phyloP scores from a whole-genome alignment of 35 echinoderm and acorn worm genomes.

The Apostichopus japonicus region DNA sequence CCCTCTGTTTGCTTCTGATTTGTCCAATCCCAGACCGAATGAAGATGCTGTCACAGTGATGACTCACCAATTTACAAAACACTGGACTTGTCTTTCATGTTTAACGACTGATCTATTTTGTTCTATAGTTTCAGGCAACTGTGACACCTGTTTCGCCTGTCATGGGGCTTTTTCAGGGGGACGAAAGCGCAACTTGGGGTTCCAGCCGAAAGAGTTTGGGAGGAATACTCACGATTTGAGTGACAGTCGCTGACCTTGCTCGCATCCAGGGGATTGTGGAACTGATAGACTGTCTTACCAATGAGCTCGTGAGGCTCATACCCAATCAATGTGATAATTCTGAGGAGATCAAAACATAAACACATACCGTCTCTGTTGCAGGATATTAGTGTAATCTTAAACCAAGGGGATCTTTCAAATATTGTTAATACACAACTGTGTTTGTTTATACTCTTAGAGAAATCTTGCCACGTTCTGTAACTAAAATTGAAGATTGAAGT shows the following conservation, averaged over 20 bases:
- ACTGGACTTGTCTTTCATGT: neutral
- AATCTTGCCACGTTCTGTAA: too few species aligned
- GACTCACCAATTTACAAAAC: neutral
- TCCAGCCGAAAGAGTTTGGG: neutral
- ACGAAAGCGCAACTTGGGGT: neutral
- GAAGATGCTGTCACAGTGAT: too few species aligned
- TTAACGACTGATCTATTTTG: neutral
- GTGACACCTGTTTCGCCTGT: neutral
- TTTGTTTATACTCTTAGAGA: too few species aligned
- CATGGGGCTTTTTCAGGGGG: neutral
- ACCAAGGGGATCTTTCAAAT: too few species aligned
- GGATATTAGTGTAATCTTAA: too few species aligned
- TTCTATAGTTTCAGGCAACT: neutral
- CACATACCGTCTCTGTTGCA: too few species aligned
- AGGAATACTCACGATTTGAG: slow-evolving; percentile 81
- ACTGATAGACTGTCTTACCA: slow-evolving; percentile 98
- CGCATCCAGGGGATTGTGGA: slow-evolving; percentile 97
- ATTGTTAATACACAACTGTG: too few species aligned
- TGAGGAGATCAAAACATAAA: slow-evolving; percentile 19
- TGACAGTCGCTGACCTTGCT: slow-evolving; percentile 96
- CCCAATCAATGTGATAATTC: slow-evolving; percentile 96
- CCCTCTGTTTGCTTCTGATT: too few species aligned
- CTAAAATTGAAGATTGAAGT: too few species aligned
- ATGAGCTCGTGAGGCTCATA: slow-evolving; percentile 99
- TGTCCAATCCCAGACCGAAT: too few species aligned